Percentiles rank a stretch among this genome's conserved stretches.
phyloP scores from a whole-genome alignment of 2,113 vertebrate species.

The Micromys minutus region DNA sequence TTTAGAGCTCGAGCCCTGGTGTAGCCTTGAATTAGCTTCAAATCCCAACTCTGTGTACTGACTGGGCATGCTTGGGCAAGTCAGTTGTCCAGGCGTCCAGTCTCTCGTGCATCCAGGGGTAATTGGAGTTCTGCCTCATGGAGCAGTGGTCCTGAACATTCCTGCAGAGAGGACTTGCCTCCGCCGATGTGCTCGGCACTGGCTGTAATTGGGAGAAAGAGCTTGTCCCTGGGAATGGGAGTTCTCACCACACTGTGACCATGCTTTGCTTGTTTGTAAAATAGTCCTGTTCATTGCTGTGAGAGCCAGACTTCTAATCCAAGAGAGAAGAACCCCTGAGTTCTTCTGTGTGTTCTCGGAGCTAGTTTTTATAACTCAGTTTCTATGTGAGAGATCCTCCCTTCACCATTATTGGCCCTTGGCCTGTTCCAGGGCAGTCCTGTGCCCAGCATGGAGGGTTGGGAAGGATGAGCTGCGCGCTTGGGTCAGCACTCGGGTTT shows the following conservation, averaged over 20 bases:
- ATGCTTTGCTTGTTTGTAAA: not conserved
- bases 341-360: not conserved
- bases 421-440: not conserved
- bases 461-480: not conserved
- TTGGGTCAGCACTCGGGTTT: not conserved
- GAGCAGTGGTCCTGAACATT: not conserved
- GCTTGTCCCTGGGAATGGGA: not conserved
- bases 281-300: not conserved
- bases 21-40: not conserved
- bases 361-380: not conserved
- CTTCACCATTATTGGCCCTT: not conserved
- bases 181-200: rapidly evolving
- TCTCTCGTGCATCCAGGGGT: not conserved
- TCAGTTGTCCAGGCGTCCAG: not conserved
- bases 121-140: not conserved
- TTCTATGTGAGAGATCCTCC: not conserved
- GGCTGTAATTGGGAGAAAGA: not conserved
- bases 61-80: not conserved
- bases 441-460: not conserved
- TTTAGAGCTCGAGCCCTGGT: not conserved
- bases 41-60: not conserved
- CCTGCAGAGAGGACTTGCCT: too few species aligned
- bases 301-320: not conserved
- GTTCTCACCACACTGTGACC: not conserved
- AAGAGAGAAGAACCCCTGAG: not conserved